Evolutionary conservation across 2,888 invertebrate species (phyloP).

Genomic region (Creontiades dilutus): DNA sequence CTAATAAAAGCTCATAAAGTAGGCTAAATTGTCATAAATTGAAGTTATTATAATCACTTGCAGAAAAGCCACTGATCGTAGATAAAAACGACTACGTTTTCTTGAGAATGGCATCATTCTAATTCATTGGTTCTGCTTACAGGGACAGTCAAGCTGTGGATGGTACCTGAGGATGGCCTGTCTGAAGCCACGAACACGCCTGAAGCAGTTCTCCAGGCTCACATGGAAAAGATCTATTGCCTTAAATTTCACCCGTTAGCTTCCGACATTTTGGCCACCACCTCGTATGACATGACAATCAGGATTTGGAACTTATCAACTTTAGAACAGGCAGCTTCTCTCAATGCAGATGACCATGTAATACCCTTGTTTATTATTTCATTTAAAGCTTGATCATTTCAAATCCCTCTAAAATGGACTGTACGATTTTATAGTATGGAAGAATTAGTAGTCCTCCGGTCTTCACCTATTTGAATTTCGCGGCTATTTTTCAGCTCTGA

Average conservation of each 20-base stretch:
- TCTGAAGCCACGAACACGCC: slow-evolving; percentile 90
- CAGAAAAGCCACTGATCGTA: too few relatives aligned
- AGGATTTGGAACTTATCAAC: slow-evolving; percentile 91
- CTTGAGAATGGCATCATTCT: not conserved
- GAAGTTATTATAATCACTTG: too few relatives aligned
- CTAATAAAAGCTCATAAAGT: too few relatives aligned
- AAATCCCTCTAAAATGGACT: not conserved
- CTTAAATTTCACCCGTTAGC: slow-evolving; percentile 95
- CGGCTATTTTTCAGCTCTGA: too few relatives aligned
- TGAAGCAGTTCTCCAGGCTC: slow-evolving; percentile 85
- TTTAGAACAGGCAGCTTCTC: slow-evolving; percentile 83
- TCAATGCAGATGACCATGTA: slow-evolving; percentile 80
- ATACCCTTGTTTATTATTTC: not conserved
- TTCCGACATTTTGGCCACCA: slow-evolving; percentile 90
- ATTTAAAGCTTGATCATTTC: not conserved
- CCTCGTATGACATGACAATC: slow-evolving; percentile 93
- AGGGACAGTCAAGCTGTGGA: slow-evolving; percentile 86
- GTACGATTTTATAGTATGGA: too few relatives aligned
- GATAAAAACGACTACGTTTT: too few relatives aligned
- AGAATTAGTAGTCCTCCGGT: too few relatives aligned
- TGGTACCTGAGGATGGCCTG: slow-evolving; percentile 85
- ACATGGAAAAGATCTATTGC: slow-evolving; percentile 94
- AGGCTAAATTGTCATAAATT: too few relatives aligned
- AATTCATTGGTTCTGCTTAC: not conserved
- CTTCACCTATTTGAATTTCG: too few relatives aligned